These are phyloP conservation scores for Chionomys nivalis DNA, from an alignment of 2,113 vertebrate species.

Conservation along the genomic window DNA sequence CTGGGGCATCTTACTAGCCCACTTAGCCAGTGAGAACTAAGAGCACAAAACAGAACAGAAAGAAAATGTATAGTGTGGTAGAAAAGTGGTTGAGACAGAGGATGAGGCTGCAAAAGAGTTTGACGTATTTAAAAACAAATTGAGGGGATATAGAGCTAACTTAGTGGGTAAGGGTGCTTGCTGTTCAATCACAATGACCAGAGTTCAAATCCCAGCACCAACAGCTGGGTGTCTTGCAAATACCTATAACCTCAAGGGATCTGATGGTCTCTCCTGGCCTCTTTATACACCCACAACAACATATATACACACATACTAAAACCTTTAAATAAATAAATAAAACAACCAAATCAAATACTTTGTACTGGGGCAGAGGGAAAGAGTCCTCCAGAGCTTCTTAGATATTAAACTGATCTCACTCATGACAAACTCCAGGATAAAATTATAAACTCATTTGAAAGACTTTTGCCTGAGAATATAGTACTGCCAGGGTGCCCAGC, in stretches of 20 bases:
- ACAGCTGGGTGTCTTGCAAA: background rate
- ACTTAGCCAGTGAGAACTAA: background rate
- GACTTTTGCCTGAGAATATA: background rate
- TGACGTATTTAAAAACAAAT: background rate
- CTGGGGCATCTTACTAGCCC: background rate
- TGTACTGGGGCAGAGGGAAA: background rate
- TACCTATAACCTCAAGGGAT: background rate
- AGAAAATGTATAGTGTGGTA: background rate
- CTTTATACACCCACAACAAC: background rate
- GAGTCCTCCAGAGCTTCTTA: background rate
- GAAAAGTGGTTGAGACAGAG: background rate
- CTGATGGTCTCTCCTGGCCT: background rate
- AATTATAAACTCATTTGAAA: background rate
- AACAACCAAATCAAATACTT: background rate
- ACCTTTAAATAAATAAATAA: background rate
- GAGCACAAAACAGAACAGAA: background rate
- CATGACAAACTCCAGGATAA: background rate
- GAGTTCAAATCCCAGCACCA: background rate
- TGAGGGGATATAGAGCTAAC: background rate
- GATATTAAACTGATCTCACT: background rate
- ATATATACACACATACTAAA: background rate
- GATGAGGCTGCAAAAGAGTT: too few relatives aligned
- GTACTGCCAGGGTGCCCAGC: background rate
- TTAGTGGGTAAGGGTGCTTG: background rate
- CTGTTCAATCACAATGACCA: too few relatives aligned